phyloP scores from a whole-genome alignment of 2,888 invertebrate genomes.

The Corbicula japonica region DNA sequence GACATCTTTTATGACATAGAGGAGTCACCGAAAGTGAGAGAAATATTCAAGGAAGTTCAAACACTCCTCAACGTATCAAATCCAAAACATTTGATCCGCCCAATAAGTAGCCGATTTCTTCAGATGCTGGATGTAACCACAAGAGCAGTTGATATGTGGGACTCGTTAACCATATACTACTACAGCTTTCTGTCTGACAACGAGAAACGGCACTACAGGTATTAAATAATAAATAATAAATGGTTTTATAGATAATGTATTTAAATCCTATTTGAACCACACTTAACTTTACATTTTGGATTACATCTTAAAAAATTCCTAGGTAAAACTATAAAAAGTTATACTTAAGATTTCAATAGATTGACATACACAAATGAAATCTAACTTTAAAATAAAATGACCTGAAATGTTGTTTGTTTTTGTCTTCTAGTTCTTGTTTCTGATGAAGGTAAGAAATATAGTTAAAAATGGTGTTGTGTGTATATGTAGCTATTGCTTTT shows the following conservation, averaged over 20 bases:
- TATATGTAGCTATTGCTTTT: too few species aligned
- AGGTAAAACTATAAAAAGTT: too few species aligned
- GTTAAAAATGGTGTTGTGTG: too few species aligned
- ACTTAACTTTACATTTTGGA: constrained; percentile 4
- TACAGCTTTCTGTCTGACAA: too few species aligned
- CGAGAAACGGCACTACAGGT: too few species aligned
- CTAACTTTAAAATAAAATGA: too few species aligned
- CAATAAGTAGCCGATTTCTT: constrained; percentile 19
- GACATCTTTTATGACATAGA: constrained; percentile 30
- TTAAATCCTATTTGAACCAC: constrained; percentile 4
- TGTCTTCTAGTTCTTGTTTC: too few species aligned
- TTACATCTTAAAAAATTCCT: background rate
- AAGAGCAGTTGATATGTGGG: background rate
- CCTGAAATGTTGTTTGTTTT: too few species aligned
- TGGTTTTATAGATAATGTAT: constrained; percentile 2
- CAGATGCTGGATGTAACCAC: constrained; percentile 17
- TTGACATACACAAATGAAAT: too few species aligned
- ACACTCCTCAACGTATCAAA: constrained; percentile 7
- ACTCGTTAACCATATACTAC: too few species aligned
- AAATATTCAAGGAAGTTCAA: constrained; percentile 13
- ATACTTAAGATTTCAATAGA: too few species aligned
- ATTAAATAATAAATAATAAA: constrained; percentile 4
- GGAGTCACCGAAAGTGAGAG: constrained; percentile 20
- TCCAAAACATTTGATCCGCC: constrained; percentile 18
- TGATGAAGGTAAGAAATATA: too few species aligned